Evolutionary conservation across 2,888 invertebrate species (phyloP), one percentile per base, ranked within the genome.

Genomic region (Eupithecia subfuscata): DNA sequence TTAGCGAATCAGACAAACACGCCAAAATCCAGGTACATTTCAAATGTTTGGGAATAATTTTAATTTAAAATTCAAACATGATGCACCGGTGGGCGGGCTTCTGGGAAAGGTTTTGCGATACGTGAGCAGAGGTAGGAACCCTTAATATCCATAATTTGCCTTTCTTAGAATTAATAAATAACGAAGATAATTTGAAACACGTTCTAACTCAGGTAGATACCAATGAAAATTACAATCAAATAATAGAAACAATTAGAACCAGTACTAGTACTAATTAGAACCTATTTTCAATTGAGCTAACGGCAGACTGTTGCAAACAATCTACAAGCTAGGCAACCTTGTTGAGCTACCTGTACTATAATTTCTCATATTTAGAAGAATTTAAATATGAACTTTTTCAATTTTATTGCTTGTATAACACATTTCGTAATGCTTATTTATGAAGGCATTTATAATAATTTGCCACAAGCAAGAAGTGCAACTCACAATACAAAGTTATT

Each of bases 401-500:
- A 25, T 60, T 60, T 60, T 12, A 60, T 60, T 56, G 22, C 22
- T 56, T 56, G 56, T 56, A 12, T 6, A 48, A 48, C 18, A 48
- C 48, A 18, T 18, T 18, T 18, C 18, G 8, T 18, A 45, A 7
- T 48, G 18, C 18, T 48, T 48, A 48, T 52, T n/a, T 56, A 56
- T 11, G 7, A 11, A 22, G 22, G 22, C 22, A 56, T 65, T 9
- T 34, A n/a, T 25, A 18, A 43, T 40, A 5, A 37, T 37, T n/a
- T n/a, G 40, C 16, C 14, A 64, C 73, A 70, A 68, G 70, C 73
- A 73, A 71, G 11, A 70, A 72, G n/a, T 69, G 56, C 60, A 43
- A 68, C 60, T 43, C 56, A 70, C 71, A 65, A 71, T 75, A 75
- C 69, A 77, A 70, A 70, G 74, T 83, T 81, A 79, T 81, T 81